A percentile compares a stretch with the other conserved stretches of the same genome.
phyloP scores from a whole-genome alignment of 2,113 vertebrate genomes.

The Choloepus hoffmanni region DNA sequence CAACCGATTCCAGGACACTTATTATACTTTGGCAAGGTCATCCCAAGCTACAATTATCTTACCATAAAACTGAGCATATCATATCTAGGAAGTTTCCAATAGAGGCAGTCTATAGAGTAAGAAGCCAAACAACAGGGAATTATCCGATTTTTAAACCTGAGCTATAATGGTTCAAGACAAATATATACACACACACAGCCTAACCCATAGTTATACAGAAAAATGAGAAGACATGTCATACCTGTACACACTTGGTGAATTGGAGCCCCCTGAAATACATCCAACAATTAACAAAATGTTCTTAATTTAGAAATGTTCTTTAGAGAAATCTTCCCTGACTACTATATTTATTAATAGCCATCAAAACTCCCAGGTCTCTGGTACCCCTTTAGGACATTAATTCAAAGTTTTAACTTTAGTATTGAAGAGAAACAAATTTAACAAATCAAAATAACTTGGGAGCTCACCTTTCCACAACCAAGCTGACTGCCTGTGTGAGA shows the following conservation, averaged over 20 bases:
- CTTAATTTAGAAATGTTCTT: slow-evolving; percentile 31
- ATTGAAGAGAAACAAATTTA: slow-evolving; percentile 38
- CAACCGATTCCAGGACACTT: slow-evolving; percentile 65
- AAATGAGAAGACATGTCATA: background rate
- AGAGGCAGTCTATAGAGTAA: background rate
- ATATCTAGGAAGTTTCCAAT: background rate
- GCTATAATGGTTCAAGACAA: background rate
- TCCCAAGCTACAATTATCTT: background rate
- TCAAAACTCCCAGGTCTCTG: no score
- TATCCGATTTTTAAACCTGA: slow-evolving; percentile 24
- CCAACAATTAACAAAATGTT: background rate
- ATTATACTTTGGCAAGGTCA: slow-evolving; percentile 56
- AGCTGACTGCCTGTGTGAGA: slow-evolving; percentile 92
- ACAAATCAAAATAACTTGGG: slow-evolving; percentile 55
- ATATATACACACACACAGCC: background rate
- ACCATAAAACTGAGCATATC: slow-evolving; percentile 5
- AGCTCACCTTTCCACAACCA: slow-evolving; percentile 95
- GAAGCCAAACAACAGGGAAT: slow-evolving; percentile 36
- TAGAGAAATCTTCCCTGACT: no score
- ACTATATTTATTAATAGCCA: no score
- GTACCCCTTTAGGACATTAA: background rate
- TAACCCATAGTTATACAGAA: slow-evolving; percentile 14
- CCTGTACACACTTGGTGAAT: background rate
- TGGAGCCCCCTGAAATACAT: slow-evolving; percentile 32
- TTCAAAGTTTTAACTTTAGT: slow-evolving; percentile 37